These are phyloP conservation scores for Cyprinus carpio DNA, from an alignment of 2,113 vertebrate genomes.

Conservation along the genomic window DNA sequence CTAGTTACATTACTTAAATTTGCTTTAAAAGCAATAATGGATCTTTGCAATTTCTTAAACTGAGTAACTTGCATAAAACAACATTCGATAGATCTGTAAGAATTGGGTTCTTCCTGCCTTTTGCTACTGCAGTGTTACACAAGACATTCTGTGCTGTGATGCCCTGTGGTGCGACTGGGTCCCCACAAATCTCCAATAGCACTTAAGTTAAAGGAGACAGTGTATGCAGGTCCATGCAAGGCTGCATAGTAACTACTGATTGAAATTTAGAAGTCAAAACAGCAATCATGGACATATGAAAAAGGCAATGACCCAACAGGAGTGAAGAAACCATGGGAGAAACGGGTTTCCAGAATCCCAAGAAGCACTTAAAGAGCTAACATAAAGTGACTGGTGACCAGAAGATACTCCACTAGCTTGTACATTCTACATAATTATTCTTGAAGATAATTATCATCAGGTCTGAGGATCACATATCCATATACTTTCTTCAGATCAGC, in stretches of 20 bases:
- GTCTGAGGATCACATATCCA: slow-evolving; percentile 15
- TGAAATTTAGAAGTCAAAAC: neutral
- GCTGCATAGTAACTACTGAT: neutral
- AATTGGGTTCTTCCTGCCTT: slow-evolving; percentile 29
- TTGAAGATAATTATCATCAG: neutral
- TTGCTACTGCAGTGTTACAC: slow-evolving; percentile 32
- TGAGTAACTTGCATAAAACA: neutral
- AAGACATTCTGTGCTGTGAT: slow-evolving; percentile 40
- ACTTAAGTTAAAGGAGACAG: neutral
- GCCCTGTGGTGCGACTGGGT: slow-evolving; percentile 27
- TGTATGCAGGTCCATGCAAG: neutral
- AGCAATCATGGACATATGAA: neutral
- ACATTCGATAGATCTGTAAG: neutral
- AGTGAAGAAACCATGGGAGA: neutral
- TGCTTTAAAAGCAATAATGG: neutral
- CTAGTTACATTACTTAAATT: neutral
- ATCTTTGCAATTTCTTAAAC: neutral
- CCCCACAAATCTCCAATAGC: slow-evolving; percentile 12
- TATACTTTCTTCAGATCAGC: slow-evolving; percentile 22
- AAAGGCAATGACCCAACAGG: neutral
- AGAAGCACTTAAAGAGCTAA: neutral
- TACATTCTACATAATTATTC: neutral
- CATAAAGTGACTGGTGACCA: neutral
- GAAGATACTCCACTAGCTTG: neutral
- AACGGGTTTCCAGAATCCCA: neutral